A percentile compares a stretch with the other conserved stretches of the same genome.
phyloP scores from a whole-genome alignment of 2,113 vertebrate genomes.

The Otus sunia region DNA sequence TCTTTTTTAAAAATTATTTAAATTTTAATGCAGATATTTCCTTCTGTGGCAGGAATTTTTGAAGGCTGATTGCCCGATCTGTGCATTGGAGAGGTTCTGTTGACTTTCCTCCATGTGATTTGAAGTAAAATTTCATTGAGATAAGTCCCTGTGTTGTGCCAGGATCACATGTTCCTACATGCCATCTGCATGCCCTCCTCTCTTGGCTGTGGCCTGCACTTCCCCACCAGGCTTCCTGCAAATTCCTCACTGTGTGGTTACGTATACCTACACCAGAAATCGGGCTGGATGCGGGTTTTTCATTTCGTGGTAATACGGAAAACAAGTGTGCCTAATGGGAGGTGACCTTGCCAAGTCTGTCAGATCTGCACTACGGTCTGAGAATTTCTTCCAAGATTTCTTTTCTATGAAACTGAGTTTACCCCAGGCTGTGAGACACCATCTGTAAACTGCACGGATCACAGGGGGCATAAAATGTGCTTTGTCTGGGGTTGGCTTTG shows the following conservation, averaged over 20 bases:
- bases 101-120: background rate
- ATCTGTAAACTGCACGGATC: background rate
- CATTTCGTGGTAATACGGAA: background rate
- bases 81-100: background rate
- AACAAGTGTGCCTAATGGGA: accelerated
- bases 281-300: background rate
- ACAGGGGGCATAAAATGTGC: background rate
- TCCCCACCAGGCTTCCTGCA: background rate
- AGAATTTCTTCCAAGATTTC: background rate
- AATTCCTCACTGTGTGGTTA: background rate
- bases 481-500: background rate
- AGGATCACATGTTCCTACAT: background rate
- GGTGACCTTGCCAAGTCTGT: background rate
- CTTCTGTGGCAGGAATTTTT: background rate
- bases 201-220: background rate
- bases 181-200: background rate
- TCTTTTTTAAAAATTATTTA: background rate
- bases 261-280: background rate
- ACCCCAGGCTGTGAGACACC: background rate
- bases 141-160: background rate
- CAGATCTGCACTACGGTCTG: background rate
- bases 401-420: background rate
- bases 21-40: background rate
- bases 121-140: background rate
- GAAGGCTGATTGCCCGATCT: background rate